Base-by-base conservation (phyloP, 2,113 vertebrate genomes). In the Nibea albiflora region DNA sequence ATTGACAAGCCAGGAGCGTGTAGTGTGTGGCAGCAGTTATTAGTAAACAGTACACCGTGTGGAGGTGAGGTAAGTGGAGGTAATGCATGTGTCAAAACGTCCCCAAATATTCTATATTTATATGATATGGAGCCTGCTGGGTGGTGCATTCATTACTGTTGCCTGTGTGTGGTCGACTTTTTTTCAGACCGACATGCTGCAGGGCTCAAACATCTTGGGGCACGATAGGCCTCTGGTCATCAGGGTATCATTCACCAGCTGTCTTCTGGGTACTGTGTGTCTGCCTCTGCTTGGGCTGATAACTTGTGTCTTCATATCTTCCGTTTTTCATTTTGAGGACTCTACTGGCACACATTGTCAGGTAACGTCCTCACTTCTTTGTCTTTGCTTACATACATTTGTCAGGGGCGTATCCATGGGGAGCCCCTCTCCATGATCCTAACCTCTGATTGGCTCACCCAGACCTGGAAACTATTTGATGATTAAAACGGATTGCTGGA, bases 261-360 rank as follows among this genome's bases (percentile, higher is more conserved):
- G 84, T 82, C 88, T 92, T 24, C 28, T 84, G 56, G 81, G 9
- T 1, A 91, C 92, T 46, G 88, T 92, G 47, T 89, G 73, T 52
- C 87, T 94, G 3, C 93, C 93, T 11, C 86, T 94, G 81, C 53
- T 93, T 16, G 93, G 90, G 68, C 85, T 94, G 0, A 85, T 92
- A 69, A 63, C 85, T 0, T 94, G 93, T 76, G 87, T 94, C 81
- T 67, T 90, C 66, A 91, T 94, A 78, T 94, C 93, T 15, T 92
- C 80, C 28, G 57, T 85, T 57, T 91, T 90, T 80, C 93, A 94
- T 68, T 91, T 90, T 68, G 92, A 94, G 17, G 93, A 93, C 69
- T 90, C 93, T 8, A 94, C 92, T 61, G 86, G 88, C 2, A 94
- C 93, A 63, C 93, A 94, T 44, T 94, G 93, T 67, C 90, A 91